Conservation (phyloP, 2,797 vertebrate species). For the Haliaeetus albicilla region DNA sequence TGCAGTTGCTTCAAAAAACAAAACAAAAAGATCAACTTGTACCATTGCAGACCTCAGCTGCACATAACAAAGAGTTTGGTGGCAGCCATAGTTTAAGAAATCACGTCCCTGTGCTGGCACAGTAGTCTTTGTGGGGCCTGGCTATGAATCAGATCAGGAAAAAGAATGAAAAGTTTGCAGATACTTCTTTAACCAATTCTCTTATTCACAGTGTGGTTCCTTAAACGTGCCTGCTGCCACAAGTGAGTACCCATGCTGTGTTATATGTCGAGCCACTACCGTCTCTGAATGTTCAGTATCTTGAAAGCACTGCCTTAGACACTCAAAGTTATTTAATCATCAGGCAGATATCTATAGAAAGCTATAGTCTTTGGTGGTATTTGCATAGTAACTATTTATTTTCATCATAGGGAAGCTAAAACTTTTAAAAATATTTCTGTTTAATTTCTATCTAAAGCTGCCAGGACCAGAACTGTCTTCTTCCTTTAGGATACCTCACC, state of each 20-base stretch:
- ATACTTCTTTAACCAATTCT: background rate
- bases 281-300: background rate
- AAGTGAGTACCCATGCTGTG: background rate
- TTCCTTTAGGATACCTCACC: background rate
- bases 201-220: background rate
- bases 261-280: fast-evolving
- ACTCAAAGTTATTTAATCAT: background rate
- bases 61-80: background rate
- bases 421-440: background rate
- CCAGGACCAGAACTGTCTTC: background rate
- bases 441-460: background rate
- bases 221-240: background rate
- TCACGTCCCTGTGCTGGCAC: background rate
- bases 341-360: background rate
- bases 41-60: background rate
- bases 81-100: background rate
- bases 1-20: background rate
- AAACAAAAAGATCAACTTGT: background rate
- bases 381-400: background rate
- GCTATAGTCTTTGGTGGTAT: background rate
- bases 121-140: background rate
- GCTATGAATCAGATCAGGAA: background rate
- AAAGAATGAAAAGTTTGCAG: background rate
- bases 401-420: background rate
- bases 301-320: background rate